Evolutionary conservation across 1,140 invertebrate genomes (phyloP).

Genomic region (Heliconius congener): DNA sequence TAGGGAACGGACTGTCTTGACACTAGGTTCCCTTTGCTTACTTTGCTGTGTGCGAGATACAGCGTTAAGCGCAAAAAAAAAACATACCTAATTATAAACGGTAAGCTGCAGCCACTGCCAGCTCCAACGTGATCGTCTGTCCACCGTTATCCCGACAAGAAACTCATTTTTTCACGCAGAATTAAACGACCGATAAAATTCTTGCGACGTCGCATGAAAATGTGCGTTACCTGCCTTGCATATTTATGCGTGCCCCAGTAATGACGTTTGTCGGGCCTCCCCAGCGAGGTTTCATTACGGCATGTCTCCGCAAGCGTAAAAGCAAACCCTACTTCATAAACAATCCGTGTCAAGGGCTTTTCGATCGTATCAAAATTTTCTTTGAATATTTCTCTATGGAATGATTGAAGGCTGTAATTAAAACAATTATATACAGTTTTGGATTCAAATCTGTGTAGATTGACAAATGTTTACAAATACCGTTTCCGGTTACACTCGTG

Average conservation of each 20-base stretch:
- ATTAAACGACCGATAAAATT: slow-evolving; percentile 81
- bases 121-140: slow-evolving; percentile 73
- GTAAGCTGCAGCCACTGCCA: background rate
- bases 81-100: background rate
- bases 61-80: no score
- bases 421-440: slow-evolving; percentile 41
- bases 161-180: slow-evolving; percentile 76
- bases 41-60: no score
- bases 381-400: slow-evolving; percentile 49
- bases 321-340: slow-evolving; percentile 69
- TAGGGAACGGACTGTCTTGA: no score
- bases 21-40: no score
- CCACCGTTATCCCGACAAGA: slow-evolving; percentile 70
- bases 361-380: slow-evolving; percentile 57
- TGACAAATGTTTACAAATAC: background rate
- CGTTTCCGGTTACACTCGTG: background rate
- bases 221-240: slow-evolving; percentile 80
- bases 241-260: slow-evolving; percentile 79
- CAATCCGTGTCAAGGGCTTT: slow-evolving; percentile 73
- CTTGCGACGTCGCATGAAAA: slow-evolving; percentile 80
- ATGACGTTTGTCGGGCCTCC: slow-evolving; percentile 77
- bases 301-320: slow-evolving; percentile 63
- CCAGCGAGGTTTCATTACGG: slow-evolving; percentile 71
- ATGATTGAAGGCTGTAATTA: slow-evolving; percentile 59
- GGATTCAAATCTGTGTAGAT: background rate